Conservation (phyloP, 2,113 vertebrate species). For the Peromyscus californicus region DNA sequence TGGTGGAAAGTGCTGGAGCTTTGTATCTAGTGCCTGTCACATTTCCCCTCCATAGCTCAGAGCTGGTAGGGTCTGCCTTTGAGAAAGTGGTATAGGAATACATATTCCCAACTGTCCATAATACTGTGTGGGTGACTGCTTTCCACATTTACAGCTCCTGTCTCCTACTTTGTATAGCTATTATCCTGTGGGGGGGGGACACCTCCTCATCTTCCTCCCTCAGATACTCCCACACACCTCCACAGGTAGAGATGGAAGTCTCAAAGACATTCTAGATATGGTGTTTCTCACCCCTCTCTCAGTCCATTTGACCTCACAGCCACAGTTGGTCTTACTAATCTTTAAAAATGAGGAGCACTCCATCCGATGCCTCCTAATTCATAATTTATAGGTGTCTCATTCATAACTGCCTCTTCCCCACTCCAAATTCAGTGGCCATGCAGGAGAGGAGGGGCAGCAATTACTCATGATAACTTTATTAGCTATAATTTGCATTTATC, state of each 20-base stretch:
- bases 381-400: constrained; percentile 74
- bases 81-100: neutral
- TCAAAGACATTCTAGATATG: neutral
- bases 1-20: neutral
- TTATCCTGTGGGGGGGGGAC: neutral
- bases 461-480: constrained; percentile 89
- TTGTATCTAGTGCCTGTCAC: no score
- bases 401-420: constrained; percentile 78
- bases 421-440: constrained; percentile 67
- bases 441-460: constrained; percentile 82
- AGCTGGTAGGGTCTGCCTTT: neutral
- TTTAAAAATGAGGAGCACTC: constrained; percentile 53
- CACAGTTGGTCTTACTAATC: constrained; percentile 36
- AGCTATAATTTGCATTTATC: constrained; percentile 86
- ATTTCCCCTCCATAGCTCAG: neutral
- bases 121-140: rapidly evolving
- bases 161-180: neutral
- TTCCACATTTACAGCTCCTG: neutral
- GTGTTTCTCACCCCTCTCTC: neutral
- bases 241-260: neutral
- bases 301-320: neutral
- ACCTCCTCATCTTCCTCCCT: neutral
- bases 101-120: neutral
- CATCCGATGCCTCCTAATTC: constrained; percentile 77
- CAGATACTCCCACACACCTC: neutral